phyloP scores from a whole-genome alignment of 2,797 vertebrate genomes.

The Brachyrhaphis roseni region DNA sequence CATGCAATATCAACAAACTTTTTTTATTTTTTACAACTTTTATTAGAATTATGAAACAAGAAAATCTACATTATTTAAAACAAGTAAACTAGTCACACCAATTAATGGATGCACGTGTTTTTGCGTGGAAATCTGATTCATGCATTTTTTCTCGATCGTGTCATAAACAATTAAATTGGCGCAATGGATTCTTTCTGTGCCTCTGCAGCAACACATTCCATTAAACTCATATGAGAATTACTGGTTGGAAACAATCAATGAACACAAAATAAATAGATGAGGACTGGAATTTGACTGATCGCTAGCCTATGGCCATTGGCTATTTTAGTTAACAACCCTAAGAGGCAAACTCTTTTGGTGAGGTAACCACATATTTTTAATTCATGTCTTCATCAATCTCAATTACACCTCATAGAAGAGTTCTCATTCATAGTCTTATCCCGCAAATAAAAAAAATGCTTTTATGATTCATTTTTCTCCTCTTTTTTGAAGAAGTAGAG shows the following conservation, averaged over 20 bases:
- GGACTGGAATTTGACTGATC: conserved; percentile 31
- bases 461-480: conserved; percentile 72
- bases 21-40: neutral
- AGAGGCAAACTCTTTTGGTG: conserved; percentile 23
- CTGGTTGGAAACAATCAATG: conserved; percentile 46
- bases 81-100: neutral
- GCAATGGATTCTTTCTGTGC: conserved; percentile 26
- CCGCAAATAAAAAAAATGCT: conserved; percentile 50
- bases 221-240: conserved; percentile 37
- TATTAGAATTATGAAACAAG: conserved; percentile 1
- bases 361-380: conserved; percentile 39
- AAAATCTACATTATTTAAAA: conserved; percentile 16
- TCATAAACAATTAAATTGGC: conserved; percentile 45
- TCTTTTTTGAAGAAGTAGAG: conserved; percentile 34
- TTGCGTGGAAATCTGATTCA: conserved; percentile 16
- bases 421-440: conserved; percentile 21
- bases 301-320: conserved; percentile 5
- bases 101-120: neutral
- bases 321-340: conserved; percentile 31
- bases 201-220: conserved; percentile 27
- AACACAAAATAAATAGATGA: conserved; percentile 28
- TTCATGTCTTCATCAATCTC: conserved; percentile 40
- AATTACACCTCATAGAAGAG: conserved; percentile 44
- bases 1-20: neutral
- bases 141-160: conserved; percentile 20